Conservation (phyloP, 2,797 vertebrate species). For the Acropternis orthonyx region DNA sequence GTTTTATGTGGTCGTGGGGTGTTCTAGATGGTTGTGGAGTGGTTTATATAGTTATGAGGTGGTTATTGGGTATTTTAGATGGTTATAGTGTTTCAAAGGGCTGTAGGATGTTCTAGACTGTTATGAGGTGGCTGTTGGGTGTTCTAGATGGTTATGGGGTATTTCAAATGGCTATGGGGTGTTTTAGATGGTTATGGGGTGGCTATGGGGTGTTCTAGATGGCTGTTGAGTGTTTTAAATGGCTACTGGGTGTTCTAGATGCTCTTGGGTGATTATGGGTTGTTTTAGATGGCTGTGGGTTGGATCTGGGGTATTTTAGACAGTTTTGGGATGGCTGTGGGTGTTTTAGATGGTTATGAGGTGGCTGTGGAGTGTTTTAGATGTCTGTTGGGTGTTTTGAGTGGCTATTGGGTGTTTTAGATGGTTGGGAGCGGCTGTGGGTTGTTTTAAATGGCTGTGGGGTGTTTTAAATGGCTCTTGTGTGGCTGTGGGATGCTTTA, state of each 20-base stretch:
- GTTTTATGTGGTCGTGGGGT: no score
- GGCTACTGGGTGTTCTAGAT: background rate
- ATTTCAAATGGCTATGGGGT: background rate
- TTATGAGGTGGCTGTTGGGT: background rate
- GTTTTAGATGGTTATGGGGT: background rate
- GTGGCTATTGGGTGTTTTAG: background rate
- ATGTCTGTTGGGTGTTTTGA: no score
- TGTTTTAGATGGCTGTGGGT: background rate
- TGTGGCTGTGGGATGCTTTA: background rate
- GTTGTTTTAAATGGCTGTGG: background rate
- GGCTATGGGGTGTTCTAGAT: background rate
- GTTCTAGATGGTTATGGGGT: background rate
- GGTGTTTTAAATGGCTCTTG: rapidly evolving
- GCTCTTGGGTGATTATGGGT: background rate
- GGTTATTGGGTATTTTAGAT: background rate
- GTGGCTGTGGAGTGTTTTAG: background rate
- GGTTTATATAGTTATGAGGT: background rate
- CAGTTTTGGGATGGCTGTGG: background rate
- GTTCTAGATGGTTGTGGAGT: background rate
- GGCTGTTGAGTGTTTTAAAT: rapidly evolving
- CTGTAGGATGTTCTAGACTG: background rate
- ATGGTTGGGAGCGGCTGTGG: background rate
- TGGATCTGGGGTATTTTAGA: no score
- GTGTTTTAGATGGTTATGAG: no score
- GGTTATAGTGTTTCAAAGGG: background rate